These are phyloP conservation scores for Pitangus sulphuratus DNA, from an alignment of 2,797 vertebrate species.

Conservation along the genomic window DNA sequence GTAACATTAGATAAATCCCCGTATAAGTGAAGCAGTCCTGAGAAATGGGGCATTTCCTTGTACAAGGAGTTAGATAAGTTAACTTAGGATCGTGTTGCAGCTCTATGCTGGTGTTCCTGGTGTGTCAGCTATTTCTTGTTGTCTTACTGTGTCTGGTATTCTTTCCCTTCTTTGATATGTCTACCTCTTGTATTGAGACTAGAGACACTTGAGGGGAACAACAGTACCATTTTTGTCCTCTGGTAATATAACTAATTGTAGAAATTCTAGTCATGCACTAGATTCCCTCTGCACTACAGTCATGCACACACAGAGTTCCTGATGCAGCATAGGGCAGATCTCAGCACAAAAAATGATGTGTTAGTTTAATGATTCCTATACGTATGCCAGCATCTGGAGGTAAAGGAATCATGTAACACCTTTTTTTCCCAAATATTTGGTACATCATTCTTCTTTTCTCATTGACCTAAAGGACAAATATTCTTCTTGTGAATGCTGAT, in stretches of 20 bases:
- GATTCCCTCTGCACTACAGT: not conserved
- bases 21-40: not conserved
- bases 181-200: not conserved
- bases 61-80: not conserved
- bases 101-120: not conserved
- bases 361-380: not conserved
- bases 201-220: not conserved
- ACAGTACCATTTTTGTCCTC: not conserved
- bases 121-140: not conserved
- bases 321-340: rapidly evolving
- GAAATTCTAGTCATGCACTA: not conserved
- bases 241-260: not conserved
- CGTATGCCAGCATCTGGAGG: not conserved
- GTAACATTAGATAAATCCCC: not conserved
- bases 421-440: not conserved
- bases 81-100: not conserved
- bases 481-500: not conserved
- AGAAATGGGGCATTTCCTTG: not conserved
- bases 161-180: not conserved
- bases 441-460: not conserved
- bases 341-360: not conserved
- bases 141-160: not conserved
- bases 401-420: not conserved
- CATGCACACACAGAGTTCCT: not conserved
- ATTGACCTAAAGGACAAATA: not conserved